These are phyloP conservation scores for Heterodera carotae DNA, from an alignment of 1,140 invertebrate species.

Conservation along the genomic window DNA sequence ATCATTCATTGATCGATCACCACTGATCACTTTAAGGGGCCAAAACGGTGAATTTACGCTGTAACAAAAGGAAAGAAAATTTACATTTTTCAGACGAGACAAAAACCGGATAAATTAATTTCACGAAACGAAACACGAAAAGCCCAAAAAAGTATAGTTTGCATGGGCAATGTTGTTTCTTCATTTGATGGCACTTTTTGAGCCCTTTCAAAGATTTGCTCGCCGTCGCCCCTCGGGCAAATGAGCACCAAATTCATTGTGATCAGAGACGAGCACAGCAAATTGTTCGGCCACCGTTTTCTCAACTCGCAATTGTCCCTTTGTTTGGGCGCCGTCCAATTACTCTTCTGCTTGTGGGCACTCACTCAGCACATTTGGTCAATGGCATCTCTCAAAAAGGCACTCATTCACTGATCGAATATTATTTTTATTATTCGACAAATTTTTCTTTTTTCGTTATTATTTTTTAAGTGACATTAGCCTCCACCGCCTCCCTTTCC, in stretches of 20 bases:
- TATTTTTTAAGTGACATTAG: not conserved
- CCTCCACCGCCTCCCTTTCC: not conserved
- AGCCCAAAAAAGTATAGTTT: too few species aligned
- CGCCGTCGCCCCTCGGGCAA: not conserved
- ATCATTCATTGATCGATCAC: too few species aligned
- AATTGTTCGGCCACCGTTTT: slow-evolving; percentile 55
- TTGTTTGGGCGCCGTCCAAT: slow-evolving; percentile 54
- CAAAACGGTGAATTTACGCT: too few species aligned
- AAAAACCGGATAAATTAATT: too few species aligned
- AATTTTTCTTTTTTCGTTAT: slow-evolving; percentile 14
- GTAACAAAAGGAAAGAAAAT: too few species aligned
- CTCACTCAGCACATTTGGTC: slow-evolving; percentile 60
- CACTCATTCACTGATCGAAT: slow-evolving; percentile 12
- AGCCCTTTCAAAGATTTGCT: not conserved
- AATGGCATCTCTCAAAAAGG: slow-evolving; percentile 50
- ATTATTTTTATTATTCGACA: not conserved
- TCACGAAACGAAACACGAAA: too few species aligned
- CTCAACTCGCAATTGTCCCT: slow-evolving; percentile 57
- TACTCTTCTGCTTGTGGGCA: slow-evolving; percentile 57
- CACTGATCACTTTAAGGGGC: too few species aligned
- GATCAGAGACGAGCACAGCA: slow-evolving; percentile 51
- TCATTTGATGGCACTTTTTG: not conserved
- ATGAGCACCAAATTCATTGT: slow-evolving; percentile 32
- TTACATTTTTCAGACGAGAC: too few species aligned
- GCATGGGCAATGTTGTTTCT: too few species aligned